Conservation (phyloP, 1,140 invertebrate species). For the Trichonephila inaurata region DNA sequence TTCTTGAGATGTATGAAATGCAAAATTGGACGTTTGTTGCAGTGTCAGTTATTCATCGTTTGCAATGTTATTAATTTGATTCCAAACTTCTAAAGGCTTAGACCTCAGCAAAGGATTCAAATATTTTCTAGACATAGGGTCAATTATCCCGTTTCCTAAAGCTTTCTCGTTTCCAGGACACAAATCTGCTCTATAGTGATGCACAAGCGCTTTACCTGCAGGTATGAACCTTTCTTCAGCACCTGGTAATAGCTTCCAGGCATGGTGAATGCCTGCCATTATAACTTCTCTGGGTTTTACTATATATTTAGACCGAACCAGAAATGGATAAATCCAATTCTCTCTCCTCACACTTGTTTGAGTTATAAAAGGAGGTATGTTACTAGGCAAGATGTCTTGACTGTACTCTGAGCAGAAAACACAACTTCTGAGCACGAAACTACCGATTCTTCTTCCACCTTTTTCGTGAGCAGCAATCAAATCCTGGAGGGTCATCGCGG, state of each 20-base stretch:
- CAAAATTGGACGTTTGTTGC: no score
- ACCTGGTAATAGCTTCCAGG: conserved; percentile 17
- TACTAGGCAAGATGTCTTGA: neutral
- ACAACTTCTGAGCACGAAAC: conserved; percentile 46
- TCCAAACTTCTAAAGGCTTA: conserved; percentile 30
- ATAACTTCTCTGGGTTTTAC: conserved; percentile 6
- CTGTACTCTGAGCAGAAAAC: conserved; percentile 65
- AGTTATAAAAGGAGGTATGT: conserved; percentile 49
- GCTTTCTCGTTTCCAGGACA: neutral
- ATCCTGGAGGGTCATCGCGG: conserved; percentile 85
- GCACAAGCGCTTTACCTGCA: conserved; percentile 29
- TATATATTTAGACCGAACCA: conserved; percentile 48
- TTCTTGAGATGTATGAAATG: no score
- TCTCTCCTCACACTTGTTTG: conserved; percentile 47
- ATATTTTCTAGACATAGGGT: conserved; percentile 59
- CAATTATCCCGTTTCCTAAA: conserved; percentile 2
- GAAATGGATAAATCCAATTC: conserved; percentile 55
- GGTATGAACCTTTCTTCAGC: conserved; percentile 23
- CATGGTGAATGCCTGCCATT: conserved; percentile 48
- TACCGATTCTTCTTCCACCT: neutral
- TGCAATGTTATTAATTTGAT: neutral
- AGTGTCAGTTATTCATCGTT: neutral
- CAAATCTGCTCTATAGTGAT: conserved; percentile 56
- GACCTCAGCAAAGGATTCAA: conserved; percentile 51
- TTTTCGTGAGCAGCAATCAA: conserved; percentile 17